A percentile compares a stretch with the other conserved stretches of the same genome.
Conservation (phyloP, 2,888 invertebrate genomes). For the Thelaira solivaga region DNA sequence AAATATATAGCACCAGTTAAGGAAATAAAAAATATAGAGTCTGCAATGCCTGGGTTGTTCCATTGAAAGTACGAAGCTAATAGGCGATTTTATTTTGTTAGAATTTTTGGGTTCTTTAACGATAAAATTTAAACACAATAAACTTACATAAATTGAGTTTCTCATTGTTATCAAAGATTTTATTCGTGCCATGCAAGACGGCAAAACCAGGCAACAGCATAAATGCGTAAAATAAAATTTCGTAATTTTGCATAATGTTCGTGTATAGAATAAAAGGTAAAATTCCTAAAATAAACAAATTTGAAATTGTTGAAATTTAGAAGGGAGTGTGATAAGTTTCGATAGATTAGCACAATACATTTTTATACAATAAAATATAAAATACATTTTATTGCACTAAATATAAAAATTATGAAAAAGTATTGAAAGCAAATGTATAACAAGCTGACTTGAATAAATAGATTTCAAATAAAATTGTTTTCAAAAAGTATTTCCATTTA, state of each 20-base stretch:
- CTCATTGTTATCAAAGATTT: constrained; percentile 30
- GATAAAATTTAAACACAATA: too few relatives aligned
- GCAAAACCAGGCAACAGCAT: constrained; percentile 30
- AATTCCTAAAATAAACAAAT: constrained; percentile 60
- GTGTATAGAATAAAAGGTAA: constrained; percentile 69
- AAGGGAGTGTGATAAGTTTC: too few relatives aligned
- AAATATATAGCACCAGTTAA: not conserved
- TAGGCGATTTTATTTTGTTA: not conserved
- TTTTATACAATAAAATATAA: too few relatives aligned
- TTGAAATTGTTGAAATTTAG: too few relatives aligned
- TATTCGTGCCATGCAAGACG: constrained; percentile 20
- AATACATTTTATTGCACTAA: too few relatives aligned
- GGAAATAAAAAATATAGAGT: not conserved
- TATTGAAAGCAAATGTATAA: not conserved
- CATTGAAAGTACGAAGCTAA: constrained; percentile 13
- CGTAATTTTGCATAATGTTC: constrained; percentile 67
- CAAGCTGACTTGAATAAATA: not conserved
- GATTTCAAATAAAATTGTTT: not conserved
- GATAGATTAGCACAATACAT: too few relatives aligned
- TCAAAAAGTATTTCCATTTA: too few relatives aligned
- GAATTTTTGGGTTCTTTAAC: not conserved
- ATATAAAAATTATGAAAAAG: too few relatives aligned
- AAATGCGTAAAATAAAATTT: not conserved
- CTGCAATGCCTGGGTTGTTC: constrained; percentile 19
- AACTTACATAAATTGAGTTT: not conserved